These are phyloP conservation scores for Torymus texanus DNA, from an alignment of 2,888 invertebrate species.

Conservation along the genomic window DNA sequence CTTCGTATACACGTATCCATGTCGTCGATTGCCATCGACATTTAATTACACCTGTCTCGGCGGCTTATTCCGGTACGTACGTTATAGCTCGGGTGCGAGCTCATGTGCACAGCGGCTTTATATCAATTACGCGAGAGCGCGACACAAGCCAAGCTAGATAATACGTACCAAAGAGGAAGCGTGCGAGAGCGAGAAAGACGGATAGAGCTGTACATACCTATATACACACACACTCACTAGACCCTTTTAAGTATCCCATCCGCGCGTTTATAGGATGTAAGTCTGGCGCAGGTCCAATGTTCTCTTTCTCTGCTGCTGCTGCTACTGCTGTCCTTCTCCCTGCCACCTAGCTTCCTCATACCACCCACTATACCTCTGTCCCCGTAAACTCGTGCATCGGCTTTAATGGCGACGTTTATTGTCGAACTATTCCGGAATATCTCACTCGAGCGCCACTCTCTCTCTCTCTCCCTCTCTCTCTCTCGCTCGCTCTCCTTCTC, in stretches of 20 bases:
- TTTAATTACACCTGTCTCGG: conserved; percentile 20
- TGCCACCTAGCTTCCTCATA: not conserved
- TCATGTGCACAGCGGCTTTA: not conserved
- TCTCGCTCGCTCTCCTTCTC: too few relatives aligned
- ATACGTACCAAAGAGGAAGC: not conserved
- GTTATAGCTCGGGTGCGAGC: not conserved
- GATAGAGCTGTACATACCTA: too few relatives aligned
- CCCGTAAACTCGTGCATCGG: conserved; percentile 29
- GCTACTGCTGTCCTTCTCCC: not conserved
- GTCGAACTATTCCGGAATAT: conserved; percentile 36
- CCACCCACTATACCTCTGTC: too few relatives aligned
- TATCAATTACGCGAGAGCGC: conserved; percentile 28
- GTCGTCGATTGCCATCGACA: conserved; percentile 3
- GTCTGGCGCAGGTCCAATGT: conserved; percentile 48
- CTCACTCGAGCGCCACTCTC: too few relatives aligned
- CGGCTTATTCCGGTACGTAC: too few relatives aligned
- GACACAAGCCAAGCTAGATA: not conserved
- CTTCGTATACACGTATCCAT: too few relatives aligned
- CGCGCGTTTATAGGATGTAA: conserved; percentile 47
- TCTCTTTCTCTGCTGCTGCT: not conserved
- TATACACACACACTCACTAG: not conserved
- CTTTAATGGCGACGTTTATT: conserved; percentile 54
- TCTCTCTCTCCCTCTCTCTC: too few relatives aligned
- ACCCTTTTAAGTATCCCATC: conserved; percentile 37
- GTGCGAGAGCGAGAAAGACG: too few relatives aligned